phyloP scores from a whole-genome alignment of 2,888 invertebrate genomes.

The Zelleria hepariella region DNA sequence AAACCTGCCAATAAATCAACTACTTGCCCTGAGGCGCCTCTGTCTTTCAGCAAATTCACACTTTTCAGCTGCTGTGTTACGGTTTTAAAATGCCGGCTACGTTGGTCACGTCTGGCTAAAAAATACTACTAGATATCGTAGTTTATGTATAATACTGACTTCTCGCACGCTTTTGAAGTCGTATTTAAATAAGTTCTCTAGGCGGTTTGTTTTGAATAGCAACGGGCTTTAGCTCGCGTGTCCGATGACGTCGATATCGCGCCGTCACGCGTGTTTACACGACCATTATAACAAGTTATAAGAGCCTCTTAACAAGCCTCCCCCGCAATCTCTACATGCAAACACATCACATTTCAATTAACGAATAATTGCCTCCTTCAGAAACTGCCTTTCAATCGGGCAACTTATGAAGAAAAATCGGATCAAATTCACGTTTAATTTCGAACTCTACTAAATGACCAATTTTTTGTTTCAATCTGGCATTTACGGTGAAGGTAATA shows the following conservation, averaged over 20 bases:
- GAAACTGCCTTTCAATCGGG: background rate
- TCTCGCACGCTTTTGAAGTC: too few species aligned
- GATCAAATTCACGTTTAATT: background rate
- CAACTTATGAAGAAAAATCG: background rate
- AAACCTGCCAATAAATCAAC: background rate
- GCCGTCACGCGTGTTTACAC: slow-evolving; percentile 62
- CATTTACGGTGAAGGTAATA: background rate
- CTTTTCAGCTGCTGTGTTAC: background rate
- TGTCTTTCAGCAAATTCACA: background rate
- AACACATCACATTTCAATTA: background rate
- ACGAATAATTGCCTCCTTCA: background rate
- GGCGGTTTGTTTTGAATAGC: background rate
- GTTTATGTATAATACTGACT: too few species aligned
- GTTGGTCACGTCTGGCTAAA: background rate
- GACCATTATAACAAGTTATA: slow-evolving; percentile 57
- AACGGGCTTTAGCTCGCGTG: slow-evolving; percentile 41
- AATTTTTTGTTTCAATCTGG: background rate
- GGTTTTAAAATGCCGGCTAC: background rate
- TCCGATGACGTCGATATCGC: slow-evolving; percentile 54
- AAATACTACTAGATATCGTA: too few species aligned
- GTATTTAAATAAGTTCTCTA: background rate
- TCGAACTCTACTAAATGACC: background rate
- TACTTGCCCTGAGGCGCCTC: background rate
- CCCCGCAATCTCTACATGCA: slow-evolving; percentile 18
- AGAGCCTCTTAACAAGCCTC: slow-evolving; percentile 52